Evolutionary conservation across 1,140 invertebrate genomes (phyloP).

Genomic region (Babylonia areolata): DNA sequence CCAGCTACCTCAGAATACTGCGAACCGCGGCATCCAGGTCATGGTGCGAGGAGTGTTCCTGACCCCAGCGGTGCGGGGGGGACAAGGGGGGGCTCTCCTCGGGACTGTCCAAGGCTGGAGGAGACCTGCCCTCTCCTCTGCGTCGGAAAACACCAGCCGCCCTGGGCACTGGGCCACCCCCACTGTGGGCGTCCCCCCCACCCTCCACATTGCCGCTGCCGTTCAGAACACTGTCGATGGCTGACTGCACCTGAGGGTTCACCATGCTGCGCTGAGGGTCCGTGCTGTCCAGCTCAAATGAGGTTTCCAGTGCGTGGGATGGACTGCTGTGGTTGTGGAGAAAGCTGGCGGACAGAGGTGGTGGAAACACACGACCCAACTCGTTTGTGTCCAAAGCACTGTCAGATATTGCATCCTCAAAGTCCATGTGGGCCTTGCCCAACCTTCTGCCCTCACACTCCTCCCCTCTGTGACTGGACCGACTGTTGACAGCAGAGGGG

Average conservation of each 20-base stretch:
- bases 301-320: conserved; percentile 24
- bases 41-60: conserved; percentile 29
- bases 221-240: conserved; percentile 68
- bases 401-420: too few species aligned
- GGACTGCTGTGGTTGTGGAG: not conserved
- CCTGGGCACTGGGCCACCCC: not conserved
- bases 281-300: conserved; percentile 41
- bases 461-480: not conserved
- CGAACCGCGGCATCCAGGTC: conserved; percentile 67
- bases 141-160: conserved; percentile 11
- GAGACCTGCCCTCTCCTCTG: conserved; percentile 13
- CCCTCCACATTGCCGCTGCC: conserved; percentile 45
- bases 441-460: too few species aligned
- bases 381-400: not conserved
- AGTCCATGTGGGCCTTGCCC: too few species aligned
- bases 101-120: too few species aligned
- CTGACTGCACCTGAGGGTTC: conserved; percentile 66
- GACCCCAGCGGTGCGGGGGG: not conserved
- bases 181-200: not conserved
- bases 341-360: not conserved
- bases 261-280: conserved; percentile 50
- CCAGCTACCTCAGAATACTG: conserved; percentile 64
- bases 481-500: not conserved
- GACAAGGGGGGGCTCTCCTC: not conserved
- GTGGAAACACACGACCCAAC: conserved; percentile 4